These are phyloP conservation scores for Parauchenoglanis ngamensis DNA, from an alignment of 2,797 vertebrate genomes.

Conservation along the genomic window DNA sequence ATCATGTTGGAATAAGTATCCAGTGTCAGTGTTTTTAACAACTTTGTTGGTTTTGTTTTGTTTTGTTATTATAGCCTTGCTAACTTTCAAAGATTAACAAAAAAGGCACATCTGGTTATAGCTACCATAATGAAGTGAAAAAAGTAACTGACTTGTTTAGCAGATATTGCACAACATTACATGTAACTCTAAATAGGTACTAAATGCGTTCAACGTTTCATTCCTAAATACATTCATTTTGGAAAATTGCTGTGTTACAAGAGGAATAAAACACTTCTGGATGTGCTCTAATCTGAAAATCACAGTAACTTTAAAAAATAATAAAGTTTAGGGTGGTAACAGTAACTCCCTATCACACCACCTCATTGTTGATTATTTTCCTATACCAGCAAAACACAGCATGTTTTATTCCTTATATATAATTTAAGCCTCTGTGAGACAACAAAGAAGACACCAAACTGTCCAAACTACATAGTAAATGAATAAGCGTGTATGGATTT, in stretches of 20 bases:
- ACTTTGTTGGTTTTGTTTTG: background rate
- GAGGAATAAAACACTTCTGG: too few species aligned
- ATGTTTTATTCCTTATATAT: background rate
- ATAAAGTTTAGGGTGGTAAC: background rate
- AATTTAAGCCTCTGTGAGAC: background rate
- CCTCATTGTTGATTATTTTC: background rate
- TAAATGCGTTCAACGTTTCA: background rate
- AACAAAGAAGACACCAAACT: background rate
- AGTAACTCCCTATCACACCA: background rate
- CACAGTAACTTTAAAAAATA: too few species aligned
- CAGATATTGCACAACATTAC: background rate
- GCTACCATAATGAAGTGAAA: background rate
- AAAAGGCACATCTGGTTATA: background rate
- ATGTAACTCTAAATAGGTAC: background rate
- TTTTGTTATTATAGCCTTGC: background rate
- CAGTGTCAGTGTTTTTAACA: background rate
- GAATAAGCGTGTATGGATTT: background rate
- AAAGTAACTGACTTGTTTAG: background rate
- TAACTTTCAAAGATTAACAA: too few species aligned
- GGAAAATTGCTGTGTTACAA: background rate
- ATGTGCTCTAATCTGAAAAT: background rate
- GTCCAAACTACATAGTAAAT: background rate
- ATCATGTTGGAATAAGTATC: background rate
- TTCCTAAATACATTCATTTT: background rate
- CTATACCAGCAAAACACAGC: background rate